Conservation (phyloP, 2,113 vertebrate genomes). For the Hippocampus comes region DNA sequence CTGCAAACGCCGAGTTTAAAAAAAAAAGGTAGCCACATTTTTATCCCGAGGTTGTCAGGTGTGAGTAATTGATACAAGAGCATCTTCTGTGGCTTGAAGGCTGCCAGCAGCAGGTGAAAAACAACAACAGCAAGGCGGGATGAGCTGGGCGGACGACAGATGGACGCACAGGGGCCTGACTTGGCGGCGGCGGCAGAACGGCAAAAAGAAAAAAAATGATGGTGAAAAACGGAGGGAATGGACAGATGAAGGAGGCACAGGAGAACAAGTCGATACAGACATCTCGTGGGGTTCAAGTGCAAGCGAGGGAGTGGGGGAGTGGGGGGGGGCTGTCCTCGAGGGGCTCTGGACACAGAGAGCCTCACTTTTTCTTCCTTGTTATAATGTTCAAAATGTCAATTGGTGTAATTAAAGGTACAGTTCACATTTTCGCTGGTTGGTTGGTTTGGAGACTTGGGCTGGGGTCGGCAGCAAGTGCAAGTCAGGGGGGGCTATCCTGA, state of each 20-base stretch:
- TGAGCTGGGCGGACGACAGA: constrained; percentile 48
- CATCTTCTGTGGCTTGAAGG: constrained; percentile 26
- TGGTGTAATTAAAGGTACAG: background rate
- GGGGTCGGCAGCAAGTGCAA: constrained; percentile 8
- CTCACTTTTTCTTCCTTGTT: background rate
- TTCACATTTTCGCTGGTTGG: background rate
- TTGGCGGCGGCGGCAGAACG: background rate
- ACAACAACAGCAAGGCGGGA: constrained; percentile 58
- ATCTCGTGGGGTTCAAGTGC: background rate
- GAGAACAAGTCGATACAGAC: constrained; percentile 1
- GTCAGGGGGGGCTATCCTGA: background rate
- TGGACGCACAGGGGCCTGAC: constrained; percentile 27
- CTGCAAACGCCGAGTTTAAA: background rate
- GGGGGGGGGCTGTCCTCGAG: background rate
- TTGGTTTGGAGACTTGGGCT: background rate
- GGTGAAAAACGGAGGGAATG: constrained; percentile 1
- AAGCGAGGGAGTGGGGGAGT: background rate
- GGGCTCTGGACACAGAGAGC: background rate
- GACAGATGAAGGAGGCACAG: constrained; percentile 2
- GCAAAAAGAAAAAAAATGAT: background rate
- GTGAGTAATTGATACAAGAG: constrained; percentile 62
- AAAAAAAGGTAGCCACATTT: background rate
- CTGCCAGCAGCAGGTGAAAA: constrained; percentile 52
- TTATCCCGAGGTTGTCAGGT: constrained; percentile 25
- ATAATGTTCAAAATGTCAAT: constrained; percentile 1